These are phyloP conservation scores for Tetraodon nigroviridis DNA, from an alignment of 2,113 vertebrate genomes.

Conservation along the genomic window DNA sequence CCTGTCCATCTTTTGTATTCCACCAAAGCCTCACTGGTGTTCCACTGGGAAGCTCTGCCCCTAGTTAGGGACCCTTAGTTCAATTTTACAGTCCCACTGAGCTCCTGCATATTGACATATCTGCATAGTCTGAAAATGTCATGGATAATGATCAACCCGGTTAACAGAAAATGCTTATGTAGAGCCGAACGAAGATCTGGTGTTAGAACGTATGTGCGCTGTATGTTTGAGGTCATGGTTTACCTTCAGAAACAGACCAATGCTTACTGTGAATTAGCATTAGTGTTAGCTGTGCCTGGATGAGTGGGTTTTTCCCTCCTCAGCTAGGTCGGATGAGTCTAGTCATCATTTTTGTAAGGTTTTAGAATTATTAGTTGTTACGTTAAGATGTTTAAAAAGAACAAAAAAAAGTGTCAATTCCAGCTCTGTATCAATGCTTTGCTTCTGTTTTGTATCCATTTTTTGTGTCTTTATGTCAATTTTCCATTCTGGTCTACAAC, in stretches of 20 bases:
- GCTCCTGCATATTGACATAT: conserved; percentile 70
- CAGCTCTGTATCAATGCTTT: too few relatives aligned
- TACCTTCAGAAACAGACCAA: conserved; percentile 32
- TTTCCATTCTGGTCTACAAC: conserved; percentile 42
- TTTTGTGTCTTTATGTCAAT: conserved; percentile 11
- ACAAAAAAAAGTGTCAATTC: too few relatives aligned
- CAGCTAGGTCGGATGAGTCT: conserved; percentile 12
- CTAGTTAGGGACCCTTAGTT: conserved; percentile 57
- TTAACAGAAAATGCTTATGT: conserved; percentile 57
- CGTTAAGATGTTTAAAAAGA: too few relatives aligned
- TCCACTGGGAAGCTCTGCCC: conserved; percentile 61
- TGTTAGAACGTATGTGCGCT: conserved; percentile 28
- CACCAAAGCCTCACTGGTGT: conserved; percentile 61
- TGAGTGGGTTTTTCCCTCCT: conserved; percentile 2
- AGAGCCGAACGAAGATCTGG: conserved; percentile 46
- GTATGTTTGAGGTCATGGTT: conserved; percentile 41
- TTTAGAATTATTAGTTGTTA: too few relatives aligned
- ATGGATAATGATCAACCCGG: conserved; percentile 67
- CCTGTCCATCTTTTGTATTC: conserved; percentile 63
- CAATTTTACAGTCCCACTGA: conserved; percentile 67
- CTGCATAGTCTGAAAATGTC: conserved; percentile 64
- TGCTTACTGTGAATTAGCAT: conserved; percentile 52
- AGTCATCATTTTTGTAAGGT: too few relatives aligned
- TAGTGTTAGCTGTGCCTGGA: conserved; percentile 38
- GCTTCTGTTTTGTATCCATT: neutral